Conservation (phyloP, 35 echinoderm and acorn worm species). For the Lytechinus pictus region DNA sequence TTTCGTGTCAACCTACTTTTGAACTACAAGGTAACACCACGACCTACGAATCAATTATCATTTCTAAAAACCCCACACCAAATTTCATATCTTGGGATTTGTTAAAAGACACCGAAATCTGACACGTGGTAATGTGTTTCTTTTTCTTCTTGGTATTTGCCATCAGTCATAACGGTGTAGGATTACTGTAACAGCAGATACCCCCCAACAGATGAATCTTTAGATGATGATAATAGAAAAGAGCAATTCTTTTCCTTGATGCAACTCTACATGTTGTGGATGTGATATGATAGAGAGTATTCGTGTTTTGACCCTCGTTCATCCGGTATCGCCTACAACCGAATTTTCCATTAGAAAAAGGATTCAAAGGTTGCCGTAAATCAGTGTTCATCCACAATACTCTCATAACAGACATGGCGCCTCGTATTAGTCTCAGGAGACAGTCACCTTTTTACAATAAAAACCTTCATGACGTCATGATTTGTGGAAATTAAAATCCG, state of each 20-base stretch:
- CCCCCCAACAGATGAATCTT: not conserved
- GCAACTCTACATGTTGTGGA: not conserved
- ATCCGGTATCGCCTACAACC: not conserved
- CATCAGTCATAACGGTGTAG: not conserved
- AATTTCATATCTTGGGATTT: not conserved
- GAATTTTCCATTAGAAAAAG: not conserved
- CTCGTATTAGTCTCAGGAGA: not conserved
- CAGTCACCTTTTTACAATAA: not conserved
- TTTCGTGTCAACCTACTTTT: not conserved
- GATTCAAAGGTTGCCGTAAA: conserved; percentile 5
- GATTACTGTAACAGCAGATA: not conserved
- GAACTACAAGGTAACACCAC: not conserved
- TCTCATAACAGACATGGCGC: not conserved
- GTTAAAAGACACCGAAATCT: not conserved
- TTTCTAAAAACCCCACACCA: not conserved
- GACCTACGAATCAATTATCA: not conserved
- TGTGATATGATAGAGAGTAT: not conserved
- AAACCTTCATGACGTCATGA: not conserved
- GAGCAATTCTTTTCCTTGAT: not conserved
- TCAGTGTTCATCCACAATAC: not conserved
- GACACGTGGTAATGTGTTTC: not conserved
- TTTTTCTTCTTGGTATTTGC: not conserved
- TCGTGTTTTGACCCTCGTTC: not conserved
- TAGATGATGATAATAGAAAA: not conserved
- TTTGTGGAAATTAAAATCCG: not conserved